Conservation (phyloP, 2,113 vertebrate genomes). For the Cynocephalus volans region DNA sequence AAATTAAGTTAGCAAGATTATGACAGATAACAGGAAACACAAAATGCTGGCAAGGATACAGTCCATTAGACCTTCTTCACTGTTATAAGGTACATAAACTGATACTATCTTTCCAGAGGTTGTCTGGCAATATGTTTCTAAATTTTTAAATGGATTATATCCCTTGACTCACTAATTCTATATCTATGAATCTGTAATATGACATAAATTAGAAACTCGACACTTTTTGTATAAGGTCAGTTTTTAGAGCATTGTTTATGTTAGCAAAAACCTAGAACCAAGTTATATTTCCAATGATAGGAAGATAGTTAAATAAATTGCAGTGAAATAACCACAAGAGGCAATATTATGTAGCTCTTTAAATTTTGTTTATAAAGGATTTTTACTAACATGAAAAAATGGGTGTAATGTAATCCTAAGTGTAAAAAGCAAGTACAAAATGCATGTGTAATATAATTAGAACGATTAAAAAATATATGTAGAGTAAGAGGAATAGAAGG, state of each 20-base stretch:
- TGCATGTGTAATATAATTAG: neutral
- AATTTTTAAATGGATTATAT: slow-evolving; percentile 13
- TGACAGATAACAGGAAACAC: neutral
- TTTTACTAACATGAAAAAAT: slow-evolving; percentile 66
- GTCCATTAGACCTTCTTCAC: neutral
- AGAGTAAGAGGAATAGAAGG: slow-evolving; percentile 42
- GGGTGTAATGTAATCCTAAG: slow-evolving; percentile 53
- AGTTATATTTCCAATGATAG: slow-evolving; percentile 62
- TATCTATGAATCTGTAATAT: neutral
- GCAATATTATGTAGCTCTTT: slow-evolving; percentile 54
- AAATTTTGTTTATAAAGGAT: slow-evolving; percentile 59
- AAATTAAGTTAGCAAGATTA: slow-evolving; percentile 64
- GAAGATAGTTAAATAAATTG: slow-evolving; percentile 53
- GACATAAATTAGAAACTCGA: slow-evolving; percentile 54
- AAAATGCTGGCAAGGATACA: neutral
- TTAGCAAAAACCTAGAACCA: slow-evolving; percentile 52
- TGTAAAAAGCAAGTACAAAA: slow-evolving; percentile 53
- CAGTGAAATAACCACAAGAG: slow-evolving; percentile 57
- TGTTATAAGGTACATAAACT: neutral
- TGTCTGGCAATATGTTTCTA: neutral
- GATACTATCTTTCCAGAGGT: neutral
- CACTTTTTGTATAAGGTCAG: neutral
- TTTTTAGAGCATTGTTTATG: slow-evolving; percentile 48
- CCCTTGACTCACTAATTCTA: slow-evolving; percentile 13
- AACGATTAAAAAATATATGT: slow-evolving; percentile 57